phyloP scores from a whole-genome alignment of 2,888 invertebrate genomes.

The Thera britannica region DNA sequence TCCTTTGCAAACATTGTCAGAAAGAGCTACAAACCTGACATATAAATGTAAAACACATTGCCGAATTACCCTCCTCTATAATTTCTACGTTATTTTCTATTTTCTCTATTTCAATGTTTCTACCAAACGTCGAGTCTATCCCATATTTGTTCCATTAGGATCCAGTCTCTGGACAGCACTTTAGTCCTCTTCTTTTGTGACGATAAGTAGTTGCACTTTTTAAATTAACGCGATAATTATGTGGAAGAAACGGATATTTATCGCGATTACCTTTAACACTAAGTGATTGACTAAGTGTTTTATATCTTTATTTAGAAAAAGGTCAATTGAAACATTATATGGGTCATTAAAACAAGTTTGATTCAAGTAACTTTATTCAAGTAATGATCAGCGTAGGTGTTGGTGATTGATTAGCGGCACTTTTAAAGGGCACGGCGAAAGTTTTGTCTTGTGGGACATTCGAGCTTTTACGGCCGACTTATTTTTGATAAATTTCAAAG shows the following conservation, averaged over 20 bases:
- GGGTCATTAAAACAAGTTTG: too few species aligned
- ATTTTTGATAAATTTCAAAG: background rate
- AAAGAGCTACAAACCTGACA: background rate
- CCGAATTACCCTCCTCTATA: background rate
- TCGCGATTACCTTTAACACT: too few species aligned
- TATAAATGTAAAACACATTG: background rate
- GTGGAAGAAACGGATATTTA: too few species aligned
- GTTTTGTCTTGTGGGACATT: background rate
- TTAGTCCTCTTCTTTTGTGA: too few species aligned
- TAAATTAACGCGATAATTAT: too few species aligned
- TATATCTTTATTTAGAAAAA: too few species aligned
- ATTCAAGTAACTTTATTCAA: background rate
- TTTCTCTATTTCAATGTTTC: background rate
- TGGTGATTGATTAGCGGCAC: background rate
- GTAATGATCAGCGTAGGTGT: background rate
- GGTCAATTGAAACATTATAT: too few species aligned
- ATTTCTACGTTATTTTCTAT: background rate
- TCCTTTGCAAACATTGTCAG: background rate
- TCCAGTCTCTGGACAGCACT: background rate
- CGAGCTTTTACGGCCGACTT: background rate
- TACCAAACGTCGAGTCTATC: background rate
- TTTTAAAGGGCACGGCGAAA: background rate
- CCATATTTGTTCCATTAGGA: background rate
- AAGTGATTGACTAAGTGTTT: too few species aligned
- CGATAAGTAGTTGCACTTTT: too few species aligned